Base-by-base conservation (phyloP, 1,140 invertebrate genomes). In the Asobara japonica region DNA sequence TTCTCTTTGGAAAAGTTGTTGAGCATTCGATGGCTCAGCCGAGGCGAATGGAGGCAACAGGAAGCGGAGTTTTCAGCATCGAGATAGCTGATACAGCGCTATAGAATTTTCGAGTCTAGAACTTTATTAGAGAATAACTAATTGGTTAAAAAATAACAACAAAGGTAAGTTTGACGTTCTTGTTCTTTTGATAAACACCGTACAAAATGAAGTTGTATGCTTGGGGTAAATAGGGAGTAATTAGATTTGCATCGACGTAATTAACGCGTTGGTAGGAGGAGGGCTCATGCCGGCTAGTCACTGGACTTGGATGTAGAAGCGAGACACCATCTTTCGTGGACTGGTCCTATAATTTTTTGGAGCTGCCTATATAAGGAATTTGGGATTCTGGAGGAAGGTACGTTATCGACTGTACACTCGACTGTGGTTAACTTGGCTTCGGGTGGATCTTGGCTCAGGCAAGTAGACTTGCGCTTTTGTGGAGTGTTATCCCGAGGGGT, bases 71-170 rank as follows among this genome's bases (percentile, higher is more conserved):
- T 45, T 27, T 25, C 33, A 10, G 25, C 41, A 18, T 41, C 65
- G 65, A 66, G 36, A 66, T 66, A 11, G 33, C 65, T 25, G 31
- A 38, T 36, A 45, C 16, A 25, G 33, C 38, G 13, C 31, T 45
- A n/a, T 22, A 68, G 41, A 29, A 29, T 30, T 51, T 48, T 16
- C 27, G 41, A 68, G n/a, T 30, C 33, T 67, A 18, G 18, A 45
- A 45, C 41, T 45, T 45, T 45, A 3, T 45, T 16, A 45, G 36
- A 3, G 36, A 11, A 13, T 13, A 13, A 7, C n/a, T 1, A 16
- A 45, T 45, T 45, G n/a, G 1, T 16, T 11, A 18, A 7, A 45
- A 45, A 45, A 45, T 45, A 16, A 16, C 13, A 16, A 13, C n/a
- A 13, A 2, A 45, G 41, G n/a, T n/a, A n/a, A n/a, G n/a, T n/a